Evolutionary conservation across 2,888 invertebrate species (phyloP).

Genomic region (Lumbricus terrestris): DNA sequence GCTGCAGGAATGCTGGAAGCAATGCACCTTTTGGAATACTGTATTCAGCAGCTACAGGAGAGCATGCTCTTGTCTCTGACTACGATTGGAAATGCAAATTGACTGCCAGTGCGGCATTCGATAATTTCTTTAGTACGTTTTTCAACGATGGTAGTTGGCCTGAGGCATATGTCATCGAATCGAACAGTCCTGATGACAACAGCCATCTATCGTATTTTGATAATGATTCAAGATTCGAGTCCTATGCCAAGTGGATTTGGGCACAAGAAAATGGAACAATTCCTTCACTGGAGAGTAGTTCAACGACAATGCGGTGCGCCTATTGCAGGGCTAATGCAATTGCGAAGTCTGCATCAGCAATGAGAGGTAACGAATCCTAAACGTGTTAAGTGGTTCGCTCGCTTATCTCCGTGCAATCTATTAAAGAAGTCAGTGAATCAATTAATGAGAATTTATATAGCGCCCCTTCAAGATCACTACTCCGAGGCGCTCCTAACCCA

Average conservation of each 20-base stretch:
- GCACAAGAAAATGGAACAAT: not conserved
- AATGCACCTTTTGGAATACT: not conserved
- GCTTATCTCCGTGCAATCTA: not conserved
- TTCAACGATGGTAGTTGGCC: not conserved
- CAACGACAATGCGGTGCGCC: not conserved
- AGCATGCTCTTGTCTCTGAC: not conserved
- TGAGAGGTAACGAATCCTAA: not conserved
- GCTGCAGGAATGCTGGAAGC: not conserved
- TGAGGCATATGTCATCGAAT: not conserved
- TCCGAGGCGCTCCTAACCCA: no score
- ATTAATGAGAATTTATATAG: no score
- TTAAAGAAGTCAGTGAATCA: not conserved
- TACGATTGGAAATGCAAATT: slow-evolving; percentile 3
- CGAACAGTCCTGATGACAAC: not conserved
- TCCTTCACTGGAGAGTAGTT: not conserved
- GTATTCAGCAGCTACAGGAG: not conserved
- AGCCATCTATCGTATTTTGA: not conserved
- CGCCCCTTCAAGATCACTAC: no score
- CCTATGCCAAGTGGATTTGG: not conserved
- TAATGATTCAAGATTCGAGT: not conserved
- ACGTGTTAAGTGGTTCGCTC: not conserved
- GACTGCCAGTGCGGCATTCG: not conserved
- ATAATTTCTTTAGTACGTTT: not conserved
- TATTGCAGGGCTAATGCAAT: not conserved
- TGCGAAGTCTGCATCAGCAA: not conserved